Evolutionary conservation across 2,888 invertebrate species (phyloP).

Genomic region (Campoplex nolae): DNA sequence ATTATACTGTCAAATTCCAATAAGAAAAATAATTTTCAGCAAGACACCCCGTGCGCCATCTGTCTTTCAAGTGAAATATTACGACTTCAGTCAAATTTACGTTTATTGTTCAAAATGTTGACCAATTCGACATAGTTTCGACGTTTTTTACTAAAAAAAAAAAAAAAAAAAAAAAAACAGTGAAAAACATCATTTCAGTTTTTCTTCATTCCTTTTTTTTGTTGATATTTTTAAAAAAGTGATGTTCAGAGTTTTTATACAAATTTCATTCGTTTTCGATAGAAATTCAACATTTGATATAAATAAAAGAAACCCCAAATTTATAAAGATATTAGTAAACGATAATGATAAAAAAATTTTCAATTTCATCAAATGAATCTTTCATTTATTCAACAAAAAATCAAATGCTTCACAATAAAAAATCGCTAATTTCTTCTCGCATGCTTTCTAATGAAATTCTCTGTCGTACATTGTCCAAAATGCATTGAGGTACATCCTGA

Average conservation of each 20-base stretch:
- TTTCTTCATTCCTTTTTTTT: too few species aligned
- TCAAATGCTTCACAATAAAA: constrained; percentile 77
- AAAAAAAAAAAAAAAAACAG: background rate
- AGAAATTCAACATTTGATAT: too few species aligned
- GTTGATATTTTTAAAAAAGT: background rate
- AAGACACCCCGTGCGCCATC: background rate
- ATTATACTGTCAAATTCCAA: constrained; percentile 2
- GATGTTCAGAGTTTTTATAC: background rate
- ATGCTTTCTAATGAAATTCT: constrained; percentile 76
- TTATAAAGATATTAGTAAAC: too few species aligned
- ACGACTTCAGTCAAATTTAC: background rate
- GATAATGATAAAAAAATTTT: background rate
- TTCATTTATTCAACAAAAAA: constrained; percentile 35
- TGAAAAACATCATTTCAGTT: too few species aligned
- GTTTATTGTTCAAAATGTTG: background rate
- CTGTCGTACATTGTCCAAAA: constrained; percentile 72
- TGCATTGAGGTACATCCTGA: constrained; percentile 74
- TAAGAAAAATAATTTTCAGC: background rate
- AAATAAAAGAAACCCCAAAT: too few species aligned
- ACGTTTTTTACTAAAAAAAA: background rate
- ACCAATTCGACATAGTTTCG: background rate
- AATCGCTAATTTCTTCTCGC: constrained; percentile 80
- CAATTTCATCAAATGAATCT: constrained; percentile 3
- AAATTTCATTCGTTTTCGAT: too few species aligned
- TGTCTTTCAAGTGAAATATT: background rate